Evolutionary conservation across 1,140 invertebrate species (phyloP), one percentile per base, ranked within the genome.

Genomic region (Scaptomyza graminum): DNA sequence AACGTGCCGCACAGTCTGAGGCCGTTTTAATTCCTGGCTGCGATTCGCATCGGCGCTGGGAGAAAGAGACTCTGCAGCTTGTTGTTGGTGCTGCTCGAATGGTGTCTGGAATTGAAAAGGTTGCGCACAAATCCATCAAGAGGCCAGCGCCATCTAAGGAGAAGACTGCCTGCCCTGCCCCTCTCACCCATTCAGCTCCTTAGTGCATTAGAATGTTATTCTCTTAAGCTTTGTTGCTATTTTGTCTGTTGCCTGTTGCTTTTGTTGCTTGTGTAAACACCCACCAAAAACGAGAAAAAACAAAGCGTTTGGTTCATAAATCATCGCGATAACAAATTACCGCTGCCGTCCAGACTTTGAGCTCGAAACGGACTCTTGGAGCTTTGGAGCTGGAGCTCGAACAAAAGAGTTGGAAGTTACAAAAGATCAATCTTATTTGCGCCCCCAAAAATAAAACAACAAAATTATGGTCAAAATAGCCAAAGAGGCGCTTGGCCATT

Each of bases 301-400:
- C 5, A 74, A 67, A 49, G 50, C 52, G 59, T 51, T 70, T 88
- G 74, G 85, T 90, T 90, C 85, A 90, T 90, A 90, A 90, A 90
- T 90, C 85, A 90, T 90, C 85, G 78, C 72, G 85, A 90, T 90
- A 90, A 79, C 87, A 90, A 90, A 90, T 90, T 90, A 82, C 85
- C 85, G 85, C 85, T 90, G 81, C 85, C 73, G 74, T 70, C 59
- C 60, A 41, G 37, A n/a, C 37, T n/a, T 12, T 12, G n/a, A 41
- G 12, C 37, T 44, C 54, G 8, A 57, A 25, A 6, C 54, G 54
- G 28, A 28, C 0, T 22, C 54, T 25, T 9, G 22, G 31, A 54
- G 50, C 50, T 52, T 1, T 54, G 66, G 62, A 55, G 57, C 34
- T 64, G 43, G 25, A 43, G 49, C 47, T 56, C 31, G 60, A 84